Evolutionary conservation across 2,113 vertebrate genomes (phyloP), one percentile per base, ranked within the genome.

Genomic region (Pungitius pungitius): DNA sequence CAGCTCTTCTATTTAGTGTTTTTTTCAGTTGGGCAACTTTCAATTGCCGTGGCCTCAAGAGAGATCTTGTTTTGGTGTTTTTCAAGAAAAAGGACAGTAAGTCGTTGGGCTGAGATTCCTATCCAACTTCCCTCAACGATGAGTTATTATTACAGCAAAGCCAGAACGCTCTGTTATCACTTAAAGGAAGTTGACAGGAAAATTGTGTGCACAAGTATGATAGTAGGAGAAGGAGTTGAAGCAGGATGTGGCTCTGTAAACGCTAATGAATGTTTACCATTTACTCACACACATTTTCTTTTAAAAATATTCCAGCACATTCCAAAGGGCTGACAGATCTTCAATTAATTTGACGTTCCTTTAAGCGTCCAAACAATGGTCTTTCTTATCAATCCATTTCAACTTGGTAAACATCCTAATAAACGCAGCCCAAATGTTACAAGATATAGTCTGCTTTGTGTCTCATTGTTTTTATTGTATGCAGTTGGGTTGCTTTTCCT

Each of bases 401-500:
- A 61, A 55, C 57, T 70, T 37, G 22, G 66, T 80, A 79, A 83
- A 73, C 78, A 84, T 72, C 63, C 43, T 68, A 8, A 39, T 67
- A 55, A 70, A 70, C 27, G 17, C 75, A 80, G 54, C 27, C 55
- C 57, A 82, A 85, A 82, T 62, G 70, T 81, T 75, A 75, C n/a
- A 61, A 69, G 68, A 67, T 49, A 18, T 54, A 17, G 59, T 63
- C 73, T 68, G 76, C 63, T 80, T 65, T 27, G 54, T 71, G 67
- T 80, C 47, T 55, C 42, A 10, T 26, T 49, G 59, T 42, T 71
- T 60, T 49, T n/a, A 33, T 49, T 64, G 27, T 12, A 11, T 58
- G 58, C 52, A 62, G 42, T 81, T 65, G 55, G 58, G 33, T 78
- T 75, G 66, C 49, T 72, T 85, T 62, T 87, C 57, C 88, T 78